Base-by-base conservation (phyloP, 2,797 vertebrate genomes). In the Parotocinclus haroldoi region DNA sequence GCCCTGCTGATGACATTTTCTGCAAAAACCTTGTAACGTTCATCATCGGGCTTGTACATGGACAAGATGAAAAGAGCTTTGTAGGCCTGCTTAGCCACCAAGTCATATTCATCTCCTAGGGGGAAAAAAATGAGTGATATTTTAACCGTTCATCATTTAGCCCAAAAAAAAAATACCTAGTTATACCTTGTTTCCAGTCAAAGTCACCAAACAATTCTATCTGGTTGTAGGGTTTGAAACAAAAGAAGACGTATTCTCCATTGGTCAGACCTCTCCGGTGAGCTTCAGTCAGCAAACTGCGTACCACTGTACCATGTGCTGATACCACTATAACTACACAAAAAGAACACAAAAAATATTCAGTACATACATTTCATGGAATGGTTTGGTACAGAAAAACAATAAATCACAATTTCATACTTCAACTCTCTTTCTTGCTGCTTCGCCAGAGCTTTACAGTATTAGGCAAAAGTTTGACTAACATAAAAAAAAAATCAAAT, bases 171-270 rank as follows among this genome's bases (percentile, higher is more conserved):
- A 2, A 27, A 27, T 27, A 27, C 2, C 2, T 27, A 27, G 27
- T 44, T 38, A 14, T 27, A 80, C 77, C 79, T 76, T 69, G 77
- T 63, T 72, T 68, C 79, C 79, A 82, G 62, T 76, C 62, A 63
- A 80, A 80, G 14, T 61, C 74, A 8, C 80, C 80, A 51, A 81
- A 83, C 65, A 75, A 59, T 12, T 79, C 58, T 14, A 71, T 63
- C 18, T 76, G 77, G 17, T 40, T 66, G 55, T 78, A 83, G 3
- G 75, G 80, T 51, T 81, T 66, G 10, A 83, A 79, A 53, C 78
- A 79, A 74, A 83, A 79, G 70, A 83, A 83, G 10, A 78, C 53
- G 1, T 66, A 80, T 14, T 80, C 75, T 51, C 80, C 76, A 1
- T 51, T 65, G 59, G 68, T 78, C 59, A 74, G 63, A 46, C 76